Evolutionary conservation across 2,113 vertebrate species (phyloP), one percentile per base, ranked within the genome.

Genomic region (Dicaeum eximium): DNA sequence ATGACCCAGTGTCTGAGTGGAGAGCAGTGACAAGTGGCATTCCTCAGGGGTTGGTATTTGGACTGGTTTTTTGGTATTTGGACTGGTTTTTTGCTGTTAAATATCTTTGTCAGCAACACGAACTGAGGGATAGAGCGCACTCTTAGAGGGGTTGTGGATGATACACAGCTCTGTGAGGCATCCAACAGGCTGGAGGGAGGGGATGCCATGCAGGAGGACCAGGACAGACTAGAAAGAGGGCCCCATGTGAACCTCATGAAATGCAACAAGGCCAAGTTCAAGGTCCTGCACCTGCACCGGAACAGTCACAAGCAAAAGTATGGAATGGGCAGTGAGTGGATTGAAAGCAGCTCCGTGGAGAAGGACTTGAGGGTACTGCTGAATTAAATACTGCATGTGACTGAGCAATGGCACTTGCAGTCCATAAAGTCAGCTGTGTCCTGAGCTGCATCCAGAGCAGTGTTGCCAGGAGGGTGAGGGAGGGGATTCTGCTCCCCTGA

Each of bases 81-180:
- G 15, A 8, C 23, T 20, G 51, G 8, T n/a, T n/a, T n/a, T n/a
- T n/a, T 58, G 28, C 15, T 38, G 23, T 25, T 51, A 21, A 11
- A 21, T 44, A 7, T 10, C 23, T 30, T 53, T 53, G 19, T 18
- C 17, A 19, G 53, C 0, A 1, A 30, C 24, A 6, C 3, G 10
- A 9, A 20, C 23, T 35, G 24, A 24, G 13, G 20, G 16, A 33
- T 17, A 17, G 33, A 66, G 23, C 0, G 0, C 28, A 58, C 9
- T 33, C 23, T 16, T 9, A 11, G 11, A 10, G 38, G 51, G 27
- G 11, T 15, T 53, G 23, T 10, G 19, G 33, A 9, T 66, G 28
- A 30, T 27, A 24, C 0, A 0, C 27, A 74, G 58, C 33, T 45
- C 23, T 60, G 60, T 15, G 23, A 33, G 60, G 15, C 45, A 30